Evolutionary conservation across 2,888 invertebrate species (phyloP).

Genomic region (Drosophila parthenogenetica): DNA sequence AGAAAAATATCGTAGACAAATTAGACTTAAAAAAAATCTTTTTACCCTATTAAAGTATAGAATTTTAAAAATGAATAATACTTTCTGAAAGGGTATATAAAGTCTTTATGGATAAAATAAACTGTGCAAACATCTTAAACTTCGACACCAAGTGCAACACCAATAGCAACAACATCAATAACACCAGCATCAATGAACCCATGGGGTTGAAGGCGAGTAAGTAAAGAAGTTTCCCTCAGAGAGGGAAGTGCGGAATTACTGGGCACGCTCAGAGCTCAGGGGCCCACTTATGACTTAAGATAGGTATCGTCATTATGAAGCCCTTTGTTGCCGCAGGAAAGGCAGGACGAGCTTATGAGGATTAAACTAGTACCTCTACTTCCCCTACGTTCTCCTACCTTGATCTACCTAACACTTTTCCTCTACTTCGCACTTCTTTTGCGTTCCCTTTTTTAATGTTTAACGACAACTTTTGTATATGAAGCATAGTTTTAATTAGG

Average conservation of each 20-base stretch:
- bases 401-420: no score
- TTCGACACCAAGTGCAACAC: constrained; percentile 16
- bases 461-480: no score
- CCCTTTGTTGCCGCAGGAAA: constrained; percentile 23
- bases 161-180: constrained; percentile 14
- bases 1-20: no score
- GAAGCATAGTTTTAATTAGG: no score
- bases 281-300: constrained; percentile 49
- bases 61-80: background rate
- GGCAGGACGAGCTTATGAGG: background rate
- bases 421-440: no score
- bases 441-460: no score
- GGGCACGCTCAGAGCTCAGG: constrained; percentile 11
- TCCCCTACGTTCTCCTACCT: no score
- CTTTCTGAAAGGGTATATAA: background rate
- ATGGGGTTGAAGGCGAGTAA: constrained; percentile 1
- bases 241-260: constrained; percentile 2
- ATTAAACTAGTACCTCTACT: constrained; percentile 1
- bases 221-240: no score
- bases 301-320: constrained; percentile 46
- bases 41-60: no score
- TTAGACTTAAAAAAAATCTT: no score
- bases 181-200: constrained; percentile 10
- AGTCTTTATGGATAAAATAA: background rate
- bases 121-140: constrained; percentile 8